Evolutionary conservation across 2,888 invertebrate species (phyloP).

Genomic region (Himalopsyche kuldschensis): DNA sequence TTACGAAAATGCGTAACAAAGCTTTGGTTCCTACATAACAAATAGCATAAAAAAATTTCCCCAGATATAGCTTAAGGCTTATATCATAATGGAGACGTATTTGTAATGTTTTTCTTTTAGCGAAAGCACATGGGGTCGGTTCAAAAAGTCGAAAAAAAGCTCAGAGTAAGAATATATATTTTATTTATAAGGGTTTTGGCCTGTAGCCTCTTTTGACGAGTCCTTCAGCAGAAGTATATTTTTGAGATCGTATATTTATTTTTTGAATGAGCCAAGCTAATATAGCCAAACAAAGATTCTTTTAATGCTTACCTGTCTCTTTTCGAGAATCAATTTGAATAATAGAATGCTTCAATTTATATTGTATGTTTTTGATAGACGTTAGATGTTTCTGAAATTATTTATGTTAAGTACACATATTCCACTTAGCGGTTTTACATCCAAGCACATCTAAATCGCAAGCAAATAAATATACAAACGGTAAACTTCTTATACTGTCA

Average conservation of each 20-base stretch:
- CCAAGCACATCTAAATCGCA: too few relatives aligned
- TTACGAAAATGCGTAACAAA: not conserved
- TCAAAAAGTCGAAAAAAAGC: not conserved
- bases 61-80: not conserved
- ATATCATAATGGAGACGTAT: not conserved
- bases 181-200: not conserved
- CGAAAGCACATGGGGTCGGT: not conserved
- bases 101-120: not conserved
- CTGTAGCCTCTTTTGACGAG: not conserved
- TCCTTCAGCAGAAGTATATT: not conserved
- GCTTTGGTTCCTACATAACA: not conserved
- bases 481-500: too few relatives aligned
- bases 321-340: not conserved
- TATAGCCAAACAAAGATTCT: not conserved
- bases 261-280: not conserved
- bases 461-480: too few relatives aligned
- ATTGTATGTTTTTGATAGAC: not conserved
- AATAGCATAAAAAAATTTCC: not conserved
- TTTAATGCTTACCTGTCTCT: not conserved
- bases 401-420: too few relatives aligned
- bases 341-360: not conserved
- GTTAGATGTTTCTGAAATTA: not conserved
- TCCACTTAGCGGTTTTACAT: too few relatives aligned
- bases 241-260: not conserved
- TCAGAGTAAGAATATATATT: not conserved